These are phyloP conservation scores for Antidorcas marsupialis DNA, from an alignment of 2,113 vertebrate species.

Conservation along the genomic window DNA sequence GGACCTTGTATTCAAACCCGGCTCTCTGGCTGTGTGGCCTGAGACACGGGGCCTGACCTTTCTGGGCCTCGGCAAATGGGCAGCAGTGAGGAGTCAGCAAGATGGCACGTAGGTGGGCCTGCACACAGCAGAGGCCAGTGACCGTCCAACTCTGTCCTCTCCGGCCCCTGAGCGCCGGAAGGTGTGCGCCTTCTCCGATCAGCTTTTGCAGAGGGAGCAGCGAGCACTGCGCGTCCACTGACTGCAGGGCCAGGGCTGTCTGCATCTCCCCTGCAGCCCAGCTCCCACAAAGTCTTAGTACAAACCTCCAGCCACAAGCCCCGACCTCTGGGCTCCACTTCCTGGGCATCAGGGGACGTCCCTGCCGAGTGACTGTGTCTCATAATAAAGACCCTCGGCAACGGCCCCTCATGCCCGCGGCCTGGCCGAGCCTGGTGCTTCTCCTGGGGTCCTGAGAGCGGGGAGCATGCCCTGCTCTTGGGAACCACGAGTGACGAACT, in stretches of 20 bases:
- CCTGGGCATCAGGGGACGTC: neutral
- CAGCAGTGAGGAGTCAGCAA: neutral
- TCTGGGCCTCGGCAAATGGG: neutral
- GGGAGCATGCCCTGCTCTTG: neutral
- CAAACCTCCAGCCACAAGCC: neutral
- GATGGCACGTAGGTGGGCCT: fast-evolving
- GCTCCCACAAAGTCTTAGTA: too few species aligned
- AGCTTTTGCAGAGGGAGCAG: neutral
- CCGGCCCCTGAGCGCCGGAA: fast-evolving
- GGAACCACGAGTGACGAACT: neutral
- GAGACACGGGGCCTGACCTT: neutral
- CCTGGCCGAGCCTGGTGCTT: neutral
- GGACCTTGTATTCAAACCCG: too few species aligned
- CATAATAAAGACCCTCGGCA: neutral
- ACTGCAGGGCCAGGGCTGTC: neutral
- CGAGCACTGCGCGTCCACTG: fast-evolving
- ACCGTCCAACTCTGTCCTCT: neutral
- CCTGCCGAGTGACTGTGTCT: neutral
- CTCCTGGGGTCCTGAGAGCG: neutral
- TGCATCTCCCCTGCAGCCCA: neutral
- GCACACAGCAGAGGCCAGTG: neutral
- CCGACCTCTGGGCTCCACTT: neutral
- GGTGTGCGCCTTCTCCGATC: neutral
- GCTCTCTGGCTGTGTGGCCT: too few species aligned
- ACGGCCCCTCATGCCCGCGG: fast-evolving